Evolutionary conservation across 2,888 invertebrate genomes (phyloP), one percentile per base, ranked within the genome.

Genomic region (Deladenus siricidicola): DNA sequence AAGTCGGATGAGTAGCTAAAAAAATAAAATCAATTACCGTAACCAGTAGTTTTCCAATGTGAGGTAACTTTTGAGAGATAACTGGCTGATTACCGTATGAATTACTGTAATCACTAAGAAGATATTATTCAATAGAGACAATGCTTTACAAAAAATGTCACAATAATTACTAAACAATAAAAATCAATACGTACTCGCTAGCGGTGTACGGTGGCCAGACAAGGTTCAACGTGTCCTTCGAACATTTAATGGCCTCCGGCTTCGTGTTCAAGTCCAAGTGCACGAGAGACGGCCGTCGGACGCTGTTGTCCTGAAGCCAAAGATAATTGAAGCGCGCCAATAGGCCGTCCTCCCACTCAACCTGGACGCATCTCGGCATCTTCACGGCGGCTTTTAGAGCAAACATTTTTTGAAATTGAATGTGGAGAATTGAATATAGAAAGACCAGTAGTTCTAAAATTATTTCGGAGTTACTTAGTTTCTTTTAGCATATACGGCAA

Each of bases 331-430:
- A 72, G 42, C 67, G 49, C 2, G 72, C 70, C 19, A 58, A 47
- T 47, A 70, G 49, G 1, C 72, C 72, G 59, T 72, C 72, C 54
- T 70, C 72, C 72, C 72, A 72, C 56, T 69, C 70, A 17, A 70
- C 64, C 24, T 68, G 63, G 26, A 72, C 64, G 42, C 67, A 69
- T n/a, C 68, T 65, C 6, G 65, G 69, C 45, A 61, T 14, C 10
- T 58, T 57, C 45, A 30, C 24, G 1, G 62, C 62, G 4, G 30
- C 43, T 60, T 61, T 61, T n/a, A 61, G 26, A 8, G 49, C 53
- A 19, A 50, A 53, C 62, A 61, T 61, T 57, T 21, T 58, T 19
- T 10, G 6, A n/a, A 19, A 14, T 10, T 19, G n/a, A n/a, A n/a
- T n/a, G n/a, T n/a, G n/a, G n/a, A n/a, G n/a, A n/a, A n/a, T n/a